These are phyloP conservation scores for Asteroscopus sphinx DNA, from an alignment of 2,888 invertebrate species.

Conservation along the genomic window DNA sequence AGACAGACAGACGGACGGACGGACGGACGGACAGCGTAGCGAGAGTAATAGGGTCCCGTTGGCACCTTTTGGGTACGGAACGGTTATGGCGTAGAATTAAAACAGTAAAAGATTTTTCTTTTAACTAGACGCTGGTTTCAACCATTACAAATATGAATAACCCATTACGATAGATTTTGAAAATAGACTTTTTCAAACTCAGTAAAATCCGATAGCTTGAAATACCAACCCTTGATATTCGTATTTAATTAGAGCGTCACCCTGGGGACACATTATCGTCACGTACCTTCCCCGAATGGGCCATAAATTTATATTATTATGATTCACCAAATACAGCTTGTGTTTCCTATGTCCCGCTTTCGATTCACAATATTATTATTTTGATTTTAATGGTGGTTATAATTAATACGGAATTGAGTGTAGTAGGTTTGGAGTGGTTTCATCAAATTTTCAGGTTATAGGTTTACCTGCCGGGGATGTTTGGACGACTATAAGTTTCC, in stretches of 20 bases:
- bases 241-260: slow-evolving; percentile 58
- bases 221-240: slow-evolving; percentile 53
- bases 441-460: neutral
- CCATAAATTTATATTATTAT: slow-evolving; percentile 60
- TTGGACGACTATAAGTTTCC: too few relatives aligned
- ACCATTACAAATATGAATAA: slow-evolving; percentile 40
- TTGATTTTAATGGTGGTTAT: slow-evolving; percentile 45
- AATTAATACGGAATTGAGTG: slow-evolving; percentile 26
- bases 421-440: slow-evolving; percentile 7
- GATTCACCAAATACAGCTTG: slow-evolving; percentile 56
- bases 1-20: too few relatives aligned
- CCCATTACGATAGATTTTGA: slow-evolving; percentile 36
- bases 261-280: slow-evolving; percentile 57
- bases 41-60: too few relatives aligned
- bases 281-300: slow-evolving; percentile 44
- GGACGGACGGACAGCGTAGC: too few relatives aligned
- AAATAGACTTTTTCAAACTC: slow-evolving; percentile 44
- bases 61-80: too few relatives aligned
- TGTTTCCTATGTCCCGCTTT: slow-evolving; percentile 39
- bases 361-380: slow-evolving; percentile 46
- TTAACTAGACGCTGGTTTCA: neutral
- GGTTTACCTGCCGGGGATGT: neutral
- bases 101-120: slow-evolving; percentile 7
- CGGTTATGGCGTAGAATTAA: too few relatives aligned
- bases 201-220: slow-evolving; percentile 46